Conservation (phyloP, 2,797 vertebrate genomes). For the Gila robusta region DNA sequence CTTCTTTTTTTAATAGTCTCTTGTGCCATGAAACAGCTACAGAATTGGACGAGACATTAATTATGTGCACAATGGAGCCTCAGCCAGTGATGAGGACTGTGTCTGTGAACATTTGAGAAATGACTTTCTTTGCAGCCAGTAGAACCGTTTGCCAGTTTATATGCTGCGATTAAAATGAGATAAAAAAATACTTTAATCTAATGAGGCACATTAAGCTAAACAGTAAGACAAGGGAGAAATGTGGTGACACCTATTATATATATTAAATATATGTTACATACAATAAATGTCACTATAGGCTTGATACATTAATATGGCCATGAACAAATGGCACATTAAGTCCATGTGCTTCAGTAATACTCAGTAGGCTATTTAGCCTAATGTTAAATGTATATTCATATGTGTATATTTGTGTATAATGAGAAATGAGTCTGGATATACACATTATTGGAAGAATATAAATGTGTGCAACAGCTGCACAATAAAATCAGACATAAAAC, state of each 20-base stretch:
- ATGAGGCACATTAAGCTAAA: neutral
- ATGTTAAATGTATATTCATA: neutral
- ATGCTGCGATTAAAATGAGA: neutral
- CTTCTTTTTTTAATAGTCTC: neutral
- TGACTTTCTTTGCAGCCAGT: neutral
- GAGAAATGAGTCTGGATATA: neutral
- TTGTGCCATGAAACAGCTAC: neutral
- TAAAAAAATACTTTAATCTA: neutral
- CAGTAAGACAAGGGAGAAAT: too few species aligned
- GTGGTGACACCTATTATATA: neutral
- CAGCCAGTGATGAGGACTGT: neutral
- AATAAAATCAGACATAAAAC: fast-evolving
- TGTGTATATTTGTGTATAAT: neutral
- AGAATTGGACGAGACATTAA: neutral
- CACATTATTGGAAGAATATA: neutral
- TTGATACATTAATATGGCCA: neutral
- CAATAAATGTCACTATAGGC: neutral
- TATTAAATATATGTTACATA: neutral
- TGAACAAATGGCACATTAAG: neutral
- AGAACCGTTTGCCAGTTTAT: neutral
- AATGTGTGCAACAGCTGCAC: neutral
- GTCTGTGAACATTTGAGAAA: neutral
- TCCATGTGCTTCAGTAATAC: neutral
- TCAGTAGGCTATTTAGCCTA: neutral
- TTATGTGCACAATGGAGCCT: slow-evolving; percentile 7